These are phyloP conservation scores for Prunella strophiata DNA, from an alignment of 2,797 vertebrate genomes.

Conservation along the genomic window DNA sequence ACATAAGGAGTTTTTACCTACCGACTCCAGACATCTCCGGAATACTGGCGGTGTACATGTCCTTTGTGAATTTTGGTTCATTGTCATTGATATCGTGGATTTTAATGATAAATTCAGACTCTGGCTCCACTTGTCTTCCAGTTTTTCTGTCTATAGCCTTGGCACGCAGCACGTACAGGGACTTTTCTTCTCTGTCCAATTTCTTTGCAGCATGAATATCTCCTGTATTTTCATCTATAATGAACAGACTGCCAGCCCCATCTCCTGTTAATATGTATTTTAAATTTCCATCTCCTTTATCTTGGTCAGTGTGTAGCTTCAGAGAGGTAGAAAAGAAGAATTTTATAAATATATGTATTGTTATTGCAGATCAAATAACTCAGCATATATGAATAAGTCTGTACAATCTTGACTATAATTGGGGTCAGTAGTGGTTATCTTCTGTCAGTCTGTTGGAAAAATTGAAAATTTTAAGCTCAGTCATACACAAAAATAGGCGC, in stretches of 20 bases:
- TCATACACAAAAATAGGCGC: background rate
- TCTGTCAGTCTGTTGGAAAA: constrained; percentile 20
- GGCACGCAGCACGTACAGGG: constrained; percentile 90
- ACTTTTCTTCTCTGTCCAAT: constrained; percentile 96
- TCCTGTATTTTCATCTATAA: constrained; percentile 97
- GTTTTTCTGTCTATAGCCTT: constrained; percentile 92
- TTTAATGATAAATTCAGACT: constrained; percentile 98
- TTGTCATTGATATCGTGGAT: constrained; percentile 99
- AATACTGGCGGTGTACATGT: constrained; percentile 89
- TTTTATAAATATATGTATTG: constrained; percentile 67
- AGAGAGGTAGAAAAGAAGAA: constrained; percentile 72
- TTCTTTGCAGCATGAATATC: constrained; percentile 96
- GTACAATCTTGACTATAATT: constrained; percentile 11
- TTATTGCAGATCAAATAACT: constrained; percentile 55
- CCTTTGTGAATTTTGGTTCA: constrained; percentile 91
- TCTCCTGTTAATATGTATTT: constrained; percentile 95
- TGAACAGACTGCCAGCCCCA: constrained; percentile 91
- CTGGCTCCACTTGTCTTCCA: constrained; percentile 90
- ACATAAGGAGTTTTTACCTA: constrained; percentile 76
- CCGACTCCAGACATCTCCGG: constrained; percentile 97
- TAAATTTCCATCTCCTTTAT: constrained; percentile 93
- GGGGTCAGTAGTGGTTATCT: constrained; percentile 22
- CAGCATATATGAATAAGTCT: constrained; percentile 24
- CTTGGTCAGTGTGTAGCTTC: constrained; percentile 97
- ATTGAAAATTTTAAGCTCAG: constrained; percentile 1